A percentile compares a stretch with the other conserved stretches of the same genome.
Conservation (phyloP, 2,113 vertebrate species). For the Todiramphus chloris region DNA sequence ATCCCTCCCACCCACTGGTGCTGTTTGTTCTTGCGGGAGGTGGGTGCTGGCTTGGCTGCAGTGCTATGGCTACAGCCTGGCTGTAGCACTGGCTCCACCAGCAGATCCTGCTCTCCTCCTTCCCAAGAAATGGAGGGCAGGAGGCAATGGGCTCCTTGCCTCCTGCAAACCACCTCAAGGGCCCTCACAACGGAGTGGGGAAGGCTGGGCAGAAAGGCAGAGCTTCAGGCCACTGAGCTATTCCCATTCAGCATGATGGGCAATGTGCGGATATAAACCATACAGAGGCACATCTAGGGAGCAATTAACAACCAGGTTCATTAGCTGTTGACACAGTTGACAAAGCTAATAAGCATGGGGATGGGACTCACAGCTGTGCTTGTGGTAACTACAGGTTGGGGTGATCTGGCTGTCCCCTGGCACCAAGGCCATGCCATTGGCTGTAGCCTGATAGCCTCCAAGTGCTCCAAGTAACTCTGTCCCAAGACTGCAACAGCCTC, state of each 20-base stretch:
- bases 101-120: background rate
- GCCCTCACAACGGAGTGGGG: rapidly evolving
- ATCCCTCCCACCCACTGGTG: background rate
- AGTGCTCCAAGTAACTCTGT: rapidly evolving
- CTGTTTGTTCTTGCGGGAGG: background rate
- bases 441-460: background rate
- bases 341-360: background rate
- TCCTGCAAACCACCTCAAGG: background rate
- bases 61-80: too few relatives aligned
- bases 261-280: background rate
- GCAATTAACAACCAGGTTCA: background rate
- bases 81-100: background rate
- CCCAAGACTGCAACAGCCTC: background rate
- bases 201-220: background rate
- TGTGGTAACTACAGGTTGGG: background rate
- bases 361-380: background rate
- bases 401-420: background rate
- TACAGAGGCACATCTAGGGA: rapidly evolving
- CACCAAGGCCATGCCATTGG: rapidly evolving
- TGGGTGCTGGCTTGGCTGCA: background rate
- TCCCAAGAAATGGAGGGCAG: background rate
- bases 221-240: background rate
- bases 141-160: background rate
- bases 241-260: rapidly evolving
- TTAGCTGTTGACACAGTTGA: background rate